Conservation (phyloP, 2,888 invertebrate species). For the Parascotia fuliginaria region DNA sequence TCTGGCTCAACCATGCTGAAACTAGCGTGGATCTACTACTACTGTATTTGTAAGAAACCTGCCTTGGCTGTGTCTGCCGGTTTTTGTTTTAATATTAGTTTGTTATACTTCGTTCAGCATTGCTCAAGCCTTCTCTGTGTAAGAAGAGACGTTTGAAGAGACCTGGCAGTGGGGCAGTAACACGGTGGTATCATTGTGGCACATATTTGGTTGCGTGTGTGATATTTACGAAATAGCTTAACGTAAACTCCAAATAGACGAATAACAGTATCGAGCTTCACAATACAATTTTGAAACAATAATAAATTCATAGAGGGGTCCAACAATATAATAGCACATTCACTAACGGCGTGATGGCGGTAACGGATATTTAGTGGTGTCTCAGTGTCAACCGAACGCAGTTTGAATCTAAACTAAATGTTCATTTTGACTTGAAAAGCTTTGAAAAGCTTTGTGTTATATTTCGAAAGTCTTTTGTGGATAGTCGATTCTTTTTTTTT, state of each 20-base stretch:
- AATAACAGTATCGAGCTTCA: conserved; percentile 13
- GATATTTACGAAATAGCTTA: neutral
- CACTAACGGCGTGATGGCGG: neutral
- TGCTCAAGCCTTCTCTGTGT: too few species aligned
- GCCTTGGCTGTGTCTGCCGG: too few species aligned
- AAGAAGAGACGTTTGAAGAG: too few species aligned
- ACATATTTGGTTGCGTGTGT: neutral
- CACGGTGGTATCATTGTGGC: neutral
- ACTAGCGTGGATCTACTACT: too few species aligned
- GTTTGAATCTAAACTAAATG: conserved; percentile 7
- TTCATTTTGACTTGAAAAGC: neutral
- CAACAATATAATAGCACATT: conserved; percentile 1
- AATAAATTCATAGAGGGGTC: conserved; percentile 30
- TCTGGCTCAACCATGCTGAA: too few species aligned
- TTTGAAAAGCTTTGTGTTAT: neutral
- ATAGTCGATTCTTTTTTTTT: too few species aligned
- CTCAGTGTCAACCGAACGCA: conserved; percentile 3
- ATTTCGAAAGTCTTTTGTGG: too few species aligned
- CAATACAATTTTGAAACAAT: conserved; percentile 37
- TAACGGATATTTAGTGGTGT: conserved; percentile 11
- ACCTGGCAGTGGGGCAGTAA: too few species aligned
- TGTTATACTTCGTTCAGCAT: too few species aligned
- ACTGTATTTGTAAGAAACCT: too few species aligned
- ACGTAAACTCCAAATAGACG: neutral
- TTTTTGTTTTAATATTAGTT: too few species aligned